phyloP scores from a whole-genome alignment of 2,113 vertebrate species.

The Vidua chalybeata region DNA sequence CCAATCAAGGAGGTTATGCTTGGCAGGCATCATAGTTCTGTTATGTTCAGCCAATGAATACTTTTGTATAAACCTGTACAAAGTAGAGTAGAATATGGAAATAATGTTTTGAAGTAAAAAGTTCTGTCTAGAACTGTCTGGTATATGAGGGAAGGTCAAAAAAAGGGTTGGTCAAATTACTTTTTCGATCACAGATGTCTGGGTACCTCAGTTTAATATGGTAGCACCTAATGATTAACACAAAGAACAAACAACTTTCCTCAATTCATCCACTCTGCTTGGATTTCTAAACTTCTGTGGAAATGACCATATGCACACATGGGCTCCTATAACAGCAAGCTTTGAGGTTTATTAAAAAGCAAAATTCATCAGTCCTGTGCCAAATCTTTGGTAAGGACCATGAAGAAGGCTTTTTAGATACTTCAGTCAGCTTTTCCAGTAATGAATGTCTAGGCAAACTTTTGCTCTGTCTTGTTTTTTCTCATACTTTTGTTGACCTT shows the following conservation, averaged over 20 bases:
- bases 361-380: background rate
- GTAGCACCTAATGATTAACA: background rate
- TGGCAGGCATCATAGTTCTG: background rate
- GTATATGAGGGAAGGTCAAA: background rate
- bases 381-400: background rate
- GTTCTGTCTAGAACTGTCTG: background rate
- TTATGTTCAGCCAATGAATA: slow-evolving; percentile 23
- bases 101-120: background rate
- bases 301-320: background rate
- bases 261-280: background rate
- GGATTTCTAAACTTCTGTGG: background rate
- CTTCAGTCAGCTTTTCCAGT: background rate
- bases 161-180: background rate
- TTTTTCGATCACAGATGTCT: background rate
- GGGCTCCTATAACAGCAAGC: background rate
- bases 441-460: background rate
- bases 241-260: background rate
- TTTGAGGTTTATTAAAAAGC: background rate
- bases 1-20: slow-evolving; percentile 1
- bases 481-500: background rate
- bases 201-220: background rate
- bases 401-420: background rate
- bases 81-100: background rate
- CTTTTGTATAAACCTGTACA: background rate
- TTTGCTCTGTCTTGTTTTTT: background rate